Evolutionary conservation across 2,888 invertebrate genomes (phyloP), one percentile per base, ranked within the genome.

Genomic region (Ornithoptera alexandrae): DNA sequence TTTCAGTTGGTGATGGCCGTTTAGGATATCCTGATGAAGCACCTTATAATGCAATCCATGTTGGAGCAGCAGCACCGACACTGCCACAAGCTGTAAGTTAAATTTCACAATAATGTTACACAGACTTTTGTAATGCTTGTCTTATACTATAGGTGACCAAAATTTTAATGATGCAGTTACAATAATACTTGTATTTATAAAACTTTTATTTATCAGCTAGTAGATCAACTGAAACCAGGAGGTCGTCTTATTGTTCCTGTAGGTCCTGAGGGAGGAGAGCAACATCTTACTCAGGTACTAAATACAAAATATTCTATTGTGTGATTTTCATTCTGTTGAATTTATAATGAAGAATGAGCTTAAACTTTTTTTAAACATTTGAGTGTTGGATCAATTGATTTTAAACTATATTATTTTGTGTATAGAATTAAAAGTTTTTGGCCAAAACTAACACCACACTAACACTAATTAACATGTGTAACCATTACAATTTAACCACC

Each of bases 231-330:
- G 78, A 97, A 97, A 83, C 96, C 96, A 63, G 98, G 99, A 20
- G 99, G 99, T 7, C 94, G 99, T 65, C 93, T 99, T 72, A 95
- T 98, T 75, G 95, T 98, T 42, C 99, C 99, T 0, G 96, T 98
- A 36, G 98, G 98, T 2, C 96, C 96, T 1, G 95, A 96, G 77
- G 96, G 96, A 53, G 96, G 96, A 0, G 96, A 96, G 81, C 99
- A 99, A 87, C 95, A 96, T 81, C 93, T 99, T 77, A 96, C 96
- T 84, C 95, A 95, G 93, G 94, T 94, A 62, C 10, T 17, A 56
- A n/a, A 15, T 18, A 50, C 0, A 50, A 17, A 50, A 5, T 50
- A 50, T 10, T 18, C 5, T 50, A 50, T 50, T 50, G 10, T 12
- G 42, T 8, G 42, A 12, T 42, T 42, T 8, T 8, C 42, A 18